Evolutionary conservation across 1,140 invertebrate genomes (phyloP), one percentile per base, ranked within the genome.

Genomic region (Paramacrobiotus metropolitanus): DNA sequence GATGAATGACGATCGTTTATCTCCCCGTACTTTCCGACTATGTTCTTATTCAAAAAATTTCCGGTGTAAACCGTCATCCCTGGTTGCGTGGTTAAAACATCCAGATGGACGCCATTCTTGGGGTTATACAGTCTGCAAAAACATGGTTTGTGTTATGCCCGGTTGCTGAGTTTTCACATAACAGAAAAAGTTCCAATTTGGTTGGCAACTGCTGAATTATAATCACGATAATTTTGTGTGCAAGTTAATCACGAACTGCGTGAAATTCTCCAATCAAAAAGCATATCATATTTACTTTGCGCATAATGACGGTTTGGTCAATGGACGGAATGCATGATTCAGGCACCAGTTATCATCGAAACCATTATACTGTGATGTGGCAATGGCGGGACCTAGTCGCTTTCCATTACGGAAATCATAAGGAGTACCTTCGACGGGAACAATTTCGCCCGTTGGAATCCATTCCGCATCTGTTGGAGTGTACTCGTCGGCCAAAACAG

Each of bases 21-120:
- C 0, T 73, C 74, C 15, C 80, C 80, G 1, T 73, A 71, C 74
- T 91, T 90, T 2, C 87, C 88, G 21, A 68, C 60, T 18, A 84
- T 59, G 1, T 62, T 63, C 21, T 64, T 65, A 55, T 71, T 65
- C 1, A 93, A 71, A 68, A 77, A 83, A 69, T 89, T 85, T 0
- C 78, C 74, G 0, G 89, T 92, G 68, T 94, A 94, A 66, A 95
- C 82, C 68, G 92, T 87, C 9, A 93, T 78, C 4, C 87, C 89
- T 0, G 87, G 86, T 68, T 93, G 87, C 71, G 88, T 82, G 15
- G 83, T 83, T 64, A 79, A 81, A 0, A 91, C 76, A 69, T 88
- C 82, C 60, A 93, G 67, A 15, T 15, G n/a, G 34, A n/a, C 9
- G 34, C n/a, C n/a, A n/a, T n/a, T n/a, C n/a, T n/a, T n/a, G n/a